Evolutionary conservation across 2,113 vertebrate genomes (phyloP).

Genomic region (Vulpes ferrilata): DNA sequence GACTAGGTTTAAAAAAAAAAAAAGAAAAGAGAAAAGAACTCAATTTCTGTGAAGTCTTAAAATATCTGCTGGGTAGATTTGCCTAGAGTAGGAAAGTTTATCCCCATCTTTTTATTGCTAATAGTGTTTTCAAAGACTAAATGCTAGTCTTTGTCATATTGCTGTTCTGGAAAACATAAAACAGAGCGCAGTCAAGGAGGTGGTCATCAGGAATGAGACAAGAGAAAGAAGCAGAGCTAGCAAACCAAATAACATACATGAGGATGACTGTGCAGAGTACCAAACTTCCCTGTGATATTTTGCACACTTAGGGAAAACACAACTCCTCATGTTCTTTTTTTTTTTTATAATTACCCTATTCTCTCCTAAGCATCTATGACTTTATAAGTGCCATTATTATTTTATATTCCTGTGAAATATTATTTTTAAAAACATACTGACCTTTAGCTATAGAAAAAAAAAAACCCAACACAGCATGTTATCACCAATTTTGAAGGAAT

Average conservation of each 20-base stretch:
- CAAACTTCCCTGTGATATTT: neutral
- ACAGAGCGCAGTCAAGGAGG: neutral
- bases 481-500: conserved; percentile 35
- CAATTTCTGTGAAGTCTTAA: conserved; percentile 82
- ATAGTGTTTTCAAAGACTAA: neutral
- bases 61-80: conserved; percentile 65
- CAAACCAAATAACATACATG: neutral
- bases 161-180: neutral
- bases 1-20: conserved; percentile 56
- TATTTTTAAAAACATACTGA: conserved; percentile 14
- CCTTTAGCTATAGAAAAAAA: conserved; percentile 39
- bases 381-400: conserved; percentile 47
- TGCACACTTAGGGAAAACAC: neutral
- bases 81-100: neutral
- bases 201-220: neutral
- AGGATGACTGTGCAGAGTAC: neutral
- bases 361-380: conserved; percentile 15
- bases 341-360: neutral
- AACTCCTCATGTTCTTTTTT: neutral
- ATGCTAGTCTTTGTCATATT: neutral
- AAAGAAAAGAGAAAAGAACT: conserved; percentile 66
- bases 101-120: neutral
- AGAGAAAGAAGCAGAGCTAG: neutral
- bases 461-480: neutral
- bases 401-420: conserved; percentile 57